Base-by-base conservation (phyloP, 2,797 vertebrate genomes). In the Sebastes hopkinsi region DNA sequence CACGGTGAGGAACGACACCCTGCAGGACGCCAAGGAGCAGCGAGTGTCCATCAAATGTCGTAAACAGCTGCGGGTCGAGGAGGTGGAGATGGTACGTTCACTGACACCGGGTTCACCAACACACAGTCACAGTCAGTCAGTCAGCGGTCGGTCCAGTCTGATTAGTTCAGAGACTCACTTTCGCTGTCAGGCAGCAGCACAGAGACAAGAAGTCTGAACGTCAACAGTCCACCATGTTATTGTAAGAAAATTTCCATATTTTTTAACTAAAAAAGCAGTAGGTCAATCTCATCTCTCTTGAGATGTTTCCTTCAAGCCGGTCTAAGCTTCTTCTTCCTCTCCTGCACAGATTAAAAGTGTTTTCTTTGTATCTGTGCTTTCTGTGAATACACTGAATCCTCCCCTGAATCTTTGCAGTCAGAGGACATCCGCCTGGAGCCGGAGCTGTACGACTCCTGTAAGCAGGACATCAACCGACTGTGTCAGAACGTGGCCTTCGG, bases 381-480 rank as follows among this genome's bases (percentile, higher is more conserved):
- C 18, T 80, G 8, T 82, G 30, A 82, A 55, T 55, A n/a, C 22
- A 23, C n/a, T 55, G 34, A 83, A 81, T 68, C 18, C 9, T 5
- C 2, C 5, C 7, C 5, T 64, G 50, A 66, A 60, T 34, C 6
- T 76, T 16, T 74, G 42, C 91, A 97, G 96, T 96, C 96, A 0
- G 98, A 99, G 82, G 98, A 99, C 91, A 99, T 99, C 86, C 97
- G 98, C 1, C 95, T 99, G 84, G 98, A 99, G 77, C 98, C 98
- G 30, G 98, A 99, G 29, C 93, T 99, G 8, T 97, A 96, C 1
- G 97, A 98, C 77, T 97, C 97, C 59, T 99, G 98, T 79, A 97
- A 96, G 92, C 95, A 92, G 77, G 98, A 99, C 93, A 99, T 99
- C 91, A 95, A 84, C 80, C 95, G 89, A 72, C 93, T 96, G 87